These are phyloP conservation scores for Anneissia japonica DNA, from an alignment of 35 echinoderm and acorn worm genomes.

Conservation along the genomic window DNA sequence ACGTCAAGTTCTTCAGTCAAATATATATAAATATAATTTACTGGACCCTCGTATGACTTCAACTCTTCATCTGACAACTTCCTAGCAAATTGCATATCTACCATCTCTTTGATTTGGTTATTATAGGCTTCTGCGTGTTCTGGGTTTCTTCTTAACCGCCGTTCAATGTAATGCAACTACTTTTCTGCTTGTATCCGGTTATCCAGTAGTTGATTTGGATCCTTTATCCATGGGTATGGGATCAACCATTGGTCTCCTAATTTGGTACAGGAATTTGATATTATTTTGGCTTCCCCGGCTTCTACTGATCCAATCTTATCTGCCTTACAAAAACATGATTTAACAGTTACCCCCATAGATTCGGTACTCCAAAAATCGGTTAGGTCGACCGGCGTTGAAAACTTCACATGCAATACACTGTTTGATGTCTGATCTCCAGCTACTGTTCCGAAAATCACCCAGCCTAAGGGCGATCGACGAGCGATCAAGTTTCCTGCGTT, in stretches of 20 bases:
- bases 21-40: slow-evolving; percentile 52
- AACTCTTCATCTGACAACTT: slow-evolving; percentile 49
- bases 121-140: slow-evolving; percentile 57
- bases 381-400: slow-evolving; percentile 25
- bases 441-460: slow-evolving; percentile 38
- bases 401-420: slow-evolving; percentile 25
- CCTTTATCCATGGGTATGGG: slow-evolving; percentile 63
- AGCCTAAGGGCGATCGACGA: slow-evolving; percentile 58
- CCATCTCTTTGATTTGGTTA: slow-evolving; percentile 57
- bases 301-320: slow-evolving; percentile 2
- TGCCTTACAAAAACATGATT: slow-evolving; percentile 6
- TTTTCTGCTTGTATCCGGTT: slow-evolving; percentile 57
- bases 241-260: slow-evolving; percentile 56
- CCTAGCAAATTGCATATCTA: slow-evolving; percentile 66
- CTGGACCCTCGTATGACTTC: slow-evolving; percentile 41
- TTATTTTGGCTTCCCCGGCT: slow-evolving; percentile 40
- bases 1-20: background rate
- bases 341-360: slow-evolving; percentile 19
- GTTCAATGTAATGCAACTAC: slow-evolving; percentile 41
- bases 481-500: slow-evolving; percentile 35
- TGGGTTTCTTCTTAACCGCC: slow-evolving; percentile 39
- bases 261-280: slow-evolving; percentile 21
- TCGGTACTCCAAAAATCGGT: slow-evolving; percentile 52
- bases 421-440: background rate
- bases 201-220: slow-evolving; percentile 53